Conservation (phyloP, 2,113 vertebrate species). For the Alligator mississippiensis region DNA sequence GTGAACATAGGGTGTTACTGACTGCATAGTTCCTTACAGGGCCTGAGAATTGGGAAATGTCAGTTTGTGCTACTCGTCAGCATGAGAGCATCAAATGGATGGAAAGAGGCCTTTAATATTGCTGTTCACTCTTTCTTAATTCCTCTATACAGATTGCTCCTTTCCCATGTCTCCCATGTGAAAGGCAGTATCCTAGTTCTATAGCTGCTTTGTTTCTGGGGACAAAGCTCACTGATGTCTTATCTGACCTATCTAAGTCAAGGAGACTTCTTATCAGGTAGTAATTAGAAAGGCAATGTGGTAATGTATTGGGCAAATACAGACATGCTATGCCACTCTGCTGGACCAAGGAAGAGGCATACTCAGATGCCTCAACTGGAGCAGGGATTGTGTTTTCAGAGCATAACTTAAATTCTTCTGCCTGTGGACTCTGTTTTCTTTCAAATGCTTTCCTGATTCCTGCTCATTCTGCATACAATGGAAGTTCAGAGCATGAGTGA, state of each 20-base stretch:
- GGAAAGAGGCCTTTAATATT: background rate
- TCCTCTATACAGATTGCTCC: constrained; percentile 26
- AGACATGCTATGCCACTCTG: background rate
- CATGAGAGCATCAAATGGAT: background rate
- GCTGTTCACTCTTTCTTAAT: constrained; percentile 55
- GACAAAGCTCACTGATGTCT: background rate
- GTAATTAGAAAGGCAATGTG: background rate
- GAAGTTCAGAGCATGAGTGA: background rate
- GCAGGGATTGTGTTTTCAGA: background rate
- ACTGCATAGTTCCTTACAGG: background rate
- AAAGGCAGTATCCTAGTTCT: constrained; percentile 8
- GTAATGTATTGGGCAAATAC: background rate
- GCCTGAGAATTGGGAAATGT: constrained; percentile 15
- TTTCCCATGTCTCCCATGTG: constrained; percentile 23
- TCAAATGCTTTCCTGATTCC: background rate
- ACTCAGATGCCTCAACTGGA: background rate
- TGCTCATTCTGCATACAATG: accelerated
- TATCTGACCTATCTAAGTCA: constrained; percentile 32
- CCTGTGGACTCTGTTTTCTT: background rate
- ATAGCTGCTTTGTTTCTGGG: background rate
- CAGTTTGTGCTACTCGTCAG: constrained; percentile 44
- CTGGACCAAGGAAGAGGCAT: background rate
- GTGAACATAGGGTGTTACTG: constrained; percentile 2
- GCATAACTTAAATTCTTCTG: background rate
- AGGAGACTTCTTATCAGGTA: background rate